Evolutionary conservation across 1,140 invertebrate genomes (phyloP), one percentile per base, ranked within the genome.

Genomic region (Pachyrhynchus sulphureomaculatus): DNA sequence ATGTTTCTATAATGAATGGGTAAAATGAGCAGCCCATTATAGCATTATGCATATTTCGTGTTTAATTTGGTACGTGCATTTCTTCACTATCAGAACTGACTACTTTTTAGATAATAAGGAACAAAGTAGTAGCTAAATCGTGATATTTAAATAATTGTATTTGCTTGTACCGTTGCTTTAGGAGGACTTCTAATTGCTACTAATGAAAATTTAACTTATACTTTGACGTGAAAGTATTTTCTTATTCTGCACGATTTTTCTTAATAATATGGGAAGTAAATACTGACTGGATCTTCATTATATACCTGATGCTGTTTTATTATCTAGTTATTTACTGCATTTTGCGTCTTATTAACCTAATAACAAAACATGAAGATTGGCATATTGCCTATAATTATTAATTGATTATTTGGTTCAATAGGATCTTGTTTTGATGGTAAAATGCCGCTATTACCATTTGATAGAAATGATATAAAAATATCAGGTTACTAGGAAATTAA

Each of bases 61-160:
- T 42, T 42, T 42, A 42, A 42, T 42, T 42, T 42, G 21, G 39
- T 42, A 42, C 39, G 39, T 42, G 39, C 39, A 42, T 42, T 42
- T 42, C 39, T 20, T 18, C 39, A 20, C 21, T 12, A 42, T 10
- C 39, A 4, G 39, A 18, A 42, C 21, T 2, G 17, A 18, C 20
- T 42, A 42, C 39, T 42, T 21, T 20, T 15, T 18, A 42, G 39
- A 42, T 42, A 42, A 42, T 42, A 20, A 42, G 39, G 18, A 42
- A 42, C 39, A 18, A 42, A 18, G 21, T 42, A 42, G 39, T 42
- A 42, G 39, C 39, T 18, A 42, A 42, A 42, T 42, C 39, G 39
- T 42, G 39, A 42, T 18, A 42, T 42, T 20, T 42, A 20, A 42
- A 42, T 42, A 42, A 42, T 42, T 42, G 39, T 18, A 5, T 42